phyloP scores from a whole-genome alignment of 2,888 invertebrate species.

The Synanthedon formicaeformis region DNA sequence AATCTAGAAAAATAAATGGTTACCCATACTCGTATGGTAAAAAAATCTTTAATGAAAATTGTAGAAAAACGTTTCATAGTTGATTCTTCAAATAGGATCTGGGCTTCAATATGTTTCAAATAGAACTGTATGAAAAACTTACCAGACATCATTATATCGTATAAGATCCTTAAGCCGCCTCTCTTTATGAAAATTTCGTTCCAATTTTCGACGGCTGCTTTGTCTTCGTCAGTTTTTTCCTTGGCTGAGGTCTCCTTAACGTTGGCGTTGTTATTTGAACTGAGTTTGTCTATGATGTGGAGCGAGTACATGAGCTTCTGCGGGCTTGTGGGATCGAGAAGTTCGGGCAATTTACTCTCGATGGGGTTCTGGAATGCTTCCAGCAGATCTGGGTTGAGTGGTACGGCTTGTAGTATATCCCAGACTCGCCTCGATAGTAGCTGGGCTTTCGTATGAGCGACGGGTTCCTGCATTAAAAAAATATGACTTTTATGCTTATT shows the following conservation, averaged over 20 bases:
- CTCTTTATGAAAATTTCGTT: conserved; percentile 85
- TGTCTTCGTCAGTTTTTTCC: conserved; percentile 48
- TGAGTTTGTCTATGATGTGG: conserved; percentile 80
- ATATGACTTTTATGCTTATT: background rate
- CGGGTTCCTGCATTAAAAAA: conserved; percentile 64
- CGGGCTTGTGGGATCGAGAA: conserved; percentile 89
- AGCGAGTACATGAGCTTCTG: conserved; percentile 96
- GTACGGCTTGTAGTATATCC: conserved; percentile 93
- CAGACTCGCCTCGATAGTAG: conserved; percentile 91
- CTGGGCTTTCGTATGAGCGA: conserved; percentile 89
- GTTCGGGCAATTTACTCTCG: conserved; percentile 76
- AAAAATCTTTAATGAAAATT: no score
- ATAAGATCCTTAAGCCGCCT: conserved; percentile 88
- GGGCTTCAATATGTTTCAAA: no score
- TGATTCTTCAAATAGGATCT: no score
- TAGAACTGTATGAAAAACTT: background rate
- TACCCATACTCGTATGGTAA: no score
- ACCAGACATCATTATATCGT: conserved; percentile 93
- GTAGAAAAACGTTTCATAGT: no score
- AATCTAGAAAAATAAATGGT: background rate
- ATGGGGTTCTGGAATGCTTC: conserved; percentile 85
- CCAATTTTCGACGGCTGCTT: conserved; percentile 69
- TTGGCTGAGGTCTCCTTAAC: conserved; percentile 32
- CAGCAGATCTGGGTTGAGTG: conserved; percentile 88
- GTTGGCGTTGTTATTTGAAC: conserved; percentile 40